Percentiles rank a stretch among this genome's conserved stretches.
phyloP scores from a whole-genome alignment of 2,797 vertebrate species.

The Poecile montanus region DNA sequence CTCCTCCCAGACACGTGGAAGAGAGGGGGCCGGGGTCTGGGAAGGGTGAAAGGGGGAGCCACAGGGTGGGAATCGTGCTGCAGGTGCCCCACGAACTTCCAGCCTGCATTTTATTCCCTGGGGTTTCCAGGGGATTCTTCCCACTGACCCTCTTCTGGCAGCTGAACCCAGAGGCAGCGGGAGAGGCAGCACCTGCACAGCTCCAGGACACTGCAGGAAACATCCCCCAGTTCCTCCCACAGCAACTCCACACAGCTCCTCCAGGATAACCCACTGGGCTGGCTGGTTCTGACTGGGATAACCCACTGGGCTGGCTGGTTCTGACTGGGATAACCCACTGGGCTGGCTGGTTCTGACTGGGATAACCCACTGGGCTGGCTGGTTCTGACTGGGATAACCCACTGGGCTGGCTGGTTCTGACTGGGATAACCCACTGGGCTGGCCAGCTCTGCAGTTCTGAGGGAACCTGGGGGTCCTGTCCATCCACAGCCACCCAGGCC shows the following conservation, averaged over 20 bases:
- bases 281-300: no score
- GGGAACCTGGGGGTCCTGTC: background rate
- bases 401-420: no score
- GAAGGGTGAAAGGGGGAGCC: background rate
- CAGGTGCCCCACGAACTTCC: background rate
- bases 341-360: no score
- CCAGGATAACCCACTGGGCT: background rate
- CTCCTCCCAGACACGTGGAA: background rate
- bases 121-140: background rate
- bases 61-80: background rate
- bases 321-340: no score
- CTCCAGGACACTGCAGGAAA: background rate
- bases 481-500: background rate
- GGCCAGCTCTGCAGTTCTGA: background rate
- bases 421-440: no score
- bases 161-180: background rate
- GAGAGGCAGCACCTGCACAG: background rate
- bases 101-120: background rate
- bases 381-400: fast-evolving
- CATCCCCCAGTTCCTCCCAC: background rate
- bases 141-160: background rate
- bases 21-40: background rate
- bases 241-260: background rate
- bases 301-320: no score
- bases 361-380: no score